These are phyloP conservation scores for Cheiracanthium punctorium DNA, from an alignment of 2,888 invertebrate species.

Conservation along the genomic window DNA sequence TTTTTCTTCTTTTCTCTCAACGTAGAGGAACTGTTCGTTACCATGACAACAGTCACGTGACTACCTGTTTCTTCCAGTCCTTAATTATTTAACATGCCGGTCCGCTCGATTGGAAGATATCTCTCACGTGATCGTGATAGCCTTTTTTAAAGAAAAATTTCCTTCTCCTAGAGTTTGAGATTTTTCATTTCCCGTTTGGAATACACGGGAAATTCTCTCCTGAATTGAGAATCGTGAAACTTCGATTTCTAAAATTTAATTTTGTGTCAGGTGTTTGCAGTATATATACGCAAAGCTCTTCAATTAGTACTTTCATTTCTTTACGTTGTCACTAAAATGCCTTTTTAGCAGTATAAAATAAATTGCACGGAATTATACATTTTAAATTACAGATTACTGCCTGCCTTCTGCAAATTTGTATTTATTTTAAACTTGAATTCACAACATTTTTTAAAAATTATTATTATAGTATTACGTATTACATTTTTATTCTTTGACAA, in stretches of 20 bases:
- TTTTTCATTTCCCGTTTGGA: constrained; percentile 32
- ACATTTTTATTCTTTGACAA: no score
- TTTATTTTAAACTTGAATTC: no score
- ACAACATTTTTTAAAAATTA: no score
- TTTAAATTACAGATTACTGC: no score
- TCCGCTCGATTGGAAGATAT: constrained; percentile 21
- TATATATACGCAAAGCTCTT: neutral
- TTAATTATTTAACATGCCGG: constrained; percentile 46
- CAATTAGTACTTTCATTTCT: neutral
- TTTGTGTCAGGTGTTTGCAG: neutral
- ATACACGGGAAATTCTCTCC: constrained; percentile 9
- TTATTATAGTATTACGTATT: no score
- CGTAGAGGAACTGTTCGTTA: constrained; percentile 41
- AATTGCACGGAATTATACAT: no score
- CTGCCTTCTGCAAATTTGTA: no score
- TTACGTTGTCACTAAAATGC: neutral
- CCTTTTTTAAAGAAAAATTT: neutral
- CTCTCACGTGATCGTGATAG: constrained; percentile 8
- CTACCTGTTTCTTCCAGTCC: constrained; percentile 47
- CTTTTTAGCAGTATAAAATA: no score
- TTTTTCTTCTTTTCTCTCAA: neutral
- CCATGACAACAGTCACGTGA: constrained; percentile 34
- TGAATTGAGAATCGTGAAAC: constrained; percentile 42
- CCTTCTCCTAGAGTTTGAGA: neutral
- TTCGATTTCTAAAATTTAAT: constrained; percentile 58